Percentiles rank a stretch among this genome's conserved stretches.
Evolutionary conservation across 2,113 vertebrate species (phyloP).

Genomic region (Cyphomyrus discorhynchus): DNA sequence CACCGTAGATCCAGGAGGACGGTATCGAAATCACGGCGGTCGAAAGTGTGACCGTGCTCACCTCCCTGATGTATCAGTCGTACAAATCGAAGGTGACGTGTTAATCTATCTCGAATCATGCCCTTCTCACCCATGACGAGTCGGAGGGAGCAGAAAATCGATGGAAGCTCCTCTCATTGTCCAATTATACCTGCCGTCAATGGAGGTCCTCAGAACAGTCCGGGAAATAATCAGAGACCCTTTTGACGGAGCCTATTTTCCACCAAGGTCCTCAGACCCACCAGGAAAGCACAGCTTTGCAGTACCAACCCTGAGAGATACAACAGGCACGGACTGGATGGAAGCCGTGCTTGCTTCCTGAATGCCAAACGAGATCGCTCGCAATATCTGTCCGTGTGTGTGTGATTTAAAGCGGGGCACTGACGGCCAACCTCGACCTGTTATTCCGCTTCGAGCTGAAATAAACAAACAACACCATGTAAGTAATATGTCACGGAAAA

Average conservation of each 20-base stretch:
- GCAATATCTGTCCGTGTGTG: not conserved
- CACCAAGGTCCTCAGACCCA: not conserved
- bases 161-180: not conserved
- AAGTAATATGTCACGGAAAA: constrained; percentile 1
- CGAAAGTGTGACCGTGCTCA: not conserved
- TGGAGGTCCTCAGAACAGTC: not conserved
- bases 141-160: not conserved
- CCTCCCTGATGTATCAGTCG: not conserved
- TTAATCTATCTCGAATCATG: constrained; percentile 14
- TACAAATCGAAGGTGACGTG: constrained; percentile 12
- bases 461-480: not conserved
- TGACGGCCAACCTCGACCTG: not conserved
- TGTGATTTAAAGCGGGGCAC: not conserved
- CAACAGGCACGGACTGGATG: not conserved
- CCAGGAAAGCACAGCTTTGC: not conserved
- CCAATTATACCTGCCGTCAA: not conserved
- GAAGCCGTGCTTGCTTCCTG: not conserved
- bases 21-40: not conserved
- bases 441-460: not conserved
- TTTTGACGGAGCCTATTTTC: not conserved
- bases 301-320: not conserved
- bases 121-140: not conserved
- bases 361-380: not conserved
- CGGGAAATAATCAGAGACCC: too few relatives aligned
- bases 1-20: not conserved